phyloP scores from a whole-genome alignment of 2,797 vertebrate species.

The Siniperca scherzeri region DNA sequence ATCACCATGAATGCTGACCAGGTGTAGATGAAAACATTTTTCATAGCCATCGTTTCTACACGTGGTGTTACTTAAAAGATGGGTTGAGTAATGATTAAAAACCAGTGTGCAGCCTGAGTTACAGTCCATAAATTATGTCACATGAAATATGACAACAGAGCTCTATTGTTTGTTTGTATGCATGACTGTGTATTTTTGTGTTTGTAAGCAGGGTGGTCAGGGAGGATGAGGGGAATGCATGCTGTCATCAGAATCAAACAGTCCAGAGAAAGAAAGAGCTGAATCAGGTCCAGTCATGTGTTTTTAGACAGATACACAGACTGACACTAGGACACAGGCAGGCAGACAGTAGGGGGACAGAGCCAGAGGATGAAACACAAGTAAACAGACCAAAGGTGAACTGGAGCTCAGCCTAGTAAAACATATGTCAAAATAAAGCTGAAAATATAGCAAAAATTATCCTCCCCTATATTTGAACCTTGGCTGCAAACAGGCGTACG shows the following conservation, averaged over 20 bases:
- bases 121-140: not conserved
- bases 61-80: not conserved
- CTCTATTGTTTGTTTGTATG: conserved; percentile 7
- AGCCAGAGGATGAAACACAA: conserved; percentile 43
- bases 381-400: conserved; percentile 33
- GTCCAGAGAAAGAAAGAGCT: conserved; percentile 83
- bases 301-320: conserved; percentile 67
- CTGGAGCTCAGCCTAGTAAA: conserved; percentile 21
- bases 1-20: not conserved
- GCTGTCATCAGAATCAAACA: conserved; percentile 85
- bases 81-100: conserved; percentile 4
- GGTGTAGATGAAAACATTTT: not conserved
- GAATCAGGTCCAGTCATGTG: conserved; percentile 85
- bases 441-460: conserved; percentile 21
- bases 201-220: conserved; percentile 59
- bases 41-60: not conserved
- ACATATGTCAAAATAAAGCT: conserved; percentile 33
- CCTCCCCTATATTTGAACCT: conserved; percentile 23
- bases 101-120: not conserved
- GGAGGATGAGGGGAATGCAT: conserved; percentile 82
- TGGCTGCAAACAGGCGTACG: conserved; percentile 35
- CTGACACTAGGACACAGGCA: conserved; percentile 54
- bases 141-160: conserved; percentile 43
- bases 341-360: conserved; percentile 30
- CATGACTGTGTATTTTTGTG: conserved; percentile 52